Base-by-base conservation (phyloP, 2,113 vertebrate genomes). In the Dicentrarchus labrax region DNA sequence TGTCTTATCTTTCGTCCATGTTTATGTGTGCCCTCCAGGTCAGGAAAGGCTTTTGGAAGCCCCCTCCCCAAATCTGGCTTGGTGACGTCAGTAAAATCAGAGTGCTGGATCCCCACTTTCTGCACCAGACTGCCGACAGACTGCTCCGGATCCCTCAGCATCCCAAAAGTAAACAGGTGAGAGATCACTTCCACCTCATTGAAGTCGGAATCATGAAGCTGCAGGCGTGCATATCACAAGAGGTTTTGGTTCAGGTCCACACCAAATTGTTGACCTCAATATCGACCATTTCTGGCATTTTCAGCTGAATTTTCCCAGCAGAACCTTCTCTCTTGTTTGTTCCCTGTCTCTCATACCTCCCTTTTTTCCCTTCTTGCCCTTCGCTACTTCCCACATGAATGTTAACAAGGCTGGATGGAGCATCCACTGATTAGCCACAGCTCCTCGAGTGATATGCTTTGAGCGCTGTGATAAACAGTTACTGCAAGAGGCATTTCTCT, bases 11-110 rank as follows among this genome's bases (percentile, higher is more conserved):
- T 41, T 17, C 8, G 56, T n/a, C 24, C 45, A 1, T 83, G 21
- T 83, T 66, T 62, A 10, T 86, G 2, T 83, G 8, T 77, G 2
- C 22, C 15, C 43, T 60, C 12, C 69, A 96, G 95, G 85, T 91
- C 62, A 92, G 79, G 39, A 94, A 93, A 84, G 98, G 97, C 45
- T 99, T 99, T 88, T 99, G 98, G 98, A 99, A 95, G 59, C 96
- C 96, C 38, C 97, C 98, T 19, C 97, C 98, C 0, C 85, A 97
- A 89, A 96, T 98, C 89, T 99, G 97, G 98, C 92, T 97, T 0
- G 97, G 95, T 54, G 89, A 96, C 13, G 87, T 94, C 0, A 91
- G 93, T 83, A 97, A 95, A 80, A 91, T 98, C 80, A 94, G 98
- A 48, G 92, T 99, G 86, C 95, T 99, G 91, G 97, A 99, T 79